Base-by-base conservation (phyloP, 2,113 vertebrate species). In the Polypterus senegalus region DNA sequence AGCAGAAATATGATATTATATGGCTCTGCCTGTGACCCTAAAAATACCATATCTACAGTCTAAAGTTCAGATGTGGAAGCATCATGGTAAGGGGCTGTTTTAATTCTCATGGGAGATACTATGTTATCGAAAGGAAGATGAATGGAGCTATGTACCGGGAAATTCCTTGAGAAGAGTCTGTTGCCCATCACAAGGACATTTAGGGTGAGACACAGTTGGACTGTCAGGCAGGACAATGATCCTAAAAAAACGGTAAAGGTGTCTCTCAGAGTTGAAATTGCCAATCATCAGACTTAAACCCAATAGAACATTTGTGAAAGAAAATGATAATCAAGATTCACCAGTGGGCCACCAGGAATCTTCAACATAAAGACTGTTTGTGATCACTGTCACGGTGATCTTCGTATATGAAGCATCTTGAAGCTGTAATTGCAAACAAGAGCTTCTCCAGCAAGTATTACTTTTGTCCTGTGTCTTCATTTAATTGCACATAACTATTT, bases 381-480 rank as follows among this genome's bases (percentile, higher is more conserved):
- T 27, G 27, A 27, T 27, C 27, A 27, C 27, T 27, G 27, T 27
- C 27, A 27, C 27, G 2, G 27, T 27, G 27, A 45, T 58, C 55
- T 57, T 63, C 5, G 4, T 63, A 57, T 47, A 47, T 5, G 62
- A 57, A 57, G 54, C 10, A 43, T 57, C 62, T 63, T 63, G 27
- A 58, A 63, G 62, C 56, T 49, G 11, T 57, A 27, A 27, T 27
- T 27, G 27, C 27, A 59, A 47, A 59, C 62, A 63, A 57, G 58
- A 47, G 54, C 48, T 63, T 63, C 62, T 63, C 54, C 56, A 58
- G 55, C 9, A 63, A 63, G 62, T 58, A 49, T 58, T 51, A 64
- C 27, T 27, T 27, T 27, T 27, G 27, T 27, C 27, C 27, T 27
- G 27, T 27, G 27, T 27, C 27, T 27, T 27, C 27, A 27, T 27